Base-by-base conservation (phyloP, 2,888 invertebrate genomes). In the Plagiodera versicolora region DNA sequence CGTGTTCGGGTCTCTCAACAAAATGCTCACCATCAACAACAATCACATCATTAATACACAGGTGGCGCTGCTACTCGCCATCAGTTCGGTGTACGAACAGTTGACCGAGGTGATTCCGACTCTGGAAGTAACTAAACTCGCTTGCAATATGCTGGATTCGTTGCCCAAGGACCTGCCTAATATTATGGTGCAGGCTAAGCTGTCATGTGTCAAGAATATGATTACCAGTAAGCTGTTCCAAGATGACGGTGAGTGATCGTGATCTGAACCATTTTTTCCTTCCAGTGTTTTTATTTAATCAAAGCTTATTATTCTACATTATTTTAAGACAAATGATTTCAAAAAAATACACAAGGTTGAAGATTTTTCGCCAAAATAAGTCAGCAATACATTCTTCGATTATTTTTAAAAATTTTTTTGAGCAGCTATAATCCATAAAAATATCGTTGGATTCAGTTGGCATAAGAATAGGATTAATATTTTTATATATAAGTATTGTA, bases 21-120 rank as follows among this genome's bases (percentile, higher is more conserved):
- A 89, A 61, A 89, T 95, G 87, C 76, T 92, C 55, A 81, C 85
- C 0, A 85, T 89, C 44, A 86, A 88, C 19, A 86, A 88, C 68
- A 90, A 90, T 49, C 88, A 89, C 71, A 86, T 94, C 54, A 85
- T 91, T 53, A 87, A 89, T 6, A 92, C 93, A 0, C 91, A 91
- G 83, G 90, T 86, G 77, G 91, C 93, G 0, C 78, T 96, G 35
- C 83, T 96, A 68, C 85, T 89, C 59, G 91, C 94, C 6, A 89
- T 95, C 73, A 90, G 92, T 24, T 88, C 90, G 28, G 92, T 94
- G 0, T 90, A 93, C 73, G 90, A 90, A 65, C 93, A 95, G 72
- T 85, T 96, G 1, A 86, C 86, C 2, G 85, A 86, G 11, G 91
- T 91, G 0, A 75, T 92, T 1, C 89, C 91, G 0, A 85, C 90